A percentile compares a stretch with the other conserved stretches of the same genome.
Evolutionary conservation across 1,140 invertebrate species (phyloP).

Genomic region (Euura saliciscinereae): DNA sequence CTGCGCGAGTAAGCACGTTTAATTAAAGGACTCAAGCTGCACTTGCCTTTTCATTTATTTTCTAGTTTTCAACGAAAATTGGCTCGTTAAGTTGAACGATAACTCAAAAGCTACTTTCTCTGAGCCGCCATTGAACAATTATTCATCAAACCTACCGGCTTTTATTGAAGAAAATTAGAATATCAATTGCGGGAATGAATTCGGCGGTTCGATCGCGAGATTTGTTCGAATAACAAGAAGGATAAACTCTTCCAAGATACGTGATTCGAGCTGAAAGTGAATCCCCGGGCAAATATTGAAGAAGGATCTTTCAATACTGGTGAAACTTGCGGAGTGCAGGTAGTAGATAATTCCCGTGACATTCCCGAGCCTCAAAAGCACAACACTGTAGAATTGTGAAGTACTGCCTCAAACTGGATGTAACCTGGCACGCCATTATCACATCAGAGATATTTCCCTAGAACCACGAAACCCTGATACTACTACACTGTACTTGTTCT

Average conservation of each 20-base stretch:
- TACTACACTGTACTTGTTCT: not conserved
- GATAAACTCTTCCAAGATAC: too few relatives aligned
- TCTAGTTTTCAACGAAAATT: not conserved
- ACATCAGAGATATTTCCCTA: not conserved
- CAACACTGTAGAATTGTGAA: conserved; percentile 5
- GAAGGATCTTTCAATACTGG: too few relatives aligned
- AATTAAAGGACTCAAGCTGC: not conserved
- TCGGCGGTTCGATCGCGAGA: too few relatives aligned
- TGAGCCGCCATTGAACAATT: too few relatives aligned
- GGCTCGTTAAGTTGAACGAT: not conserved
- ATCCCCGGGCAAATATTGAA: too few relatives aligned
- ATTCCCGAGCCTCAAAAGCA: not conserved
- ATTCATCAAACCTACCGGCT: too few relatives aligned
- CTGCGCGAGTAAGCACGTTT: not conserved
- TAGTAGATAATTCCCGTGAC: conserved; percentile 2
- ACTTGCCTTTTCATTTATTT: not conserved
- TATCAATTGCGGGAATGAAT: too few relatives aligned
- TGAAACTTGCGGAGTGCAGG: not conserved
- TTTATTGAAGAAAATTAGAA: too few relatives aligned
- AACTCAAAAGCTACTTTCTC: not conserved
- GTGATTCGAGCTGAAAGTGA: too few relatives aligned
- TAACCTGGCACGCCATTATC: not conserved
- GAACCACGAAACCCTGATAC: not conserved
- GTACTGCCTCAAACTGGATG: not conserved
- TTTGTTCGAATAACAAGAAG: too few relatives aligned